A percentile compares a stretch with the other conserved stretches of the same genome.
These are phyloP conservation scores for Venustaconcha ellipsiformis DNA, from an alignment of 1,140 invertebrate genomes.

Conservation along the genomic window DNA sequence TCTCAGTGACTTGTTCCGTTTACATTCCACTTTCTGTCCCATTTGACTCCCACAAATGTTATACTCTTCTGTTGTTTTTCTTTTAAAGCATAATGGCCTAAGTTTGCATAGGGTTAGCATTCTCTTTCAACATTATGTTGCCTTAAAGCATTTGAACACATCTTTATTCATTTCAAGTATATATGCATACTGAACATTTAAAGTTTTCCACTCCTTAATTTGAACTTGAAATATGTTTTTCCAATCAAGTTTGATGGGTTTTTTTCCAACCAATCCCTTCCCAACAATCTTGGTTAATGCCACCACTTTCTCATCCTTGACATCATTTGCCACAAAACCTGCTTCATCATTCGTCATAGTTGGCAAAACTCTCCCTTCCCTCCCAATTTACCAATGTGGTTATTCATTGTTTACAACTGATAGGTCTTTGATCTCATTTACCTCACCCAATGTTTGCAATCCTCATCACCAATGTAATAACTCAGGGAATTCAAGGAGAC, in stretches of 20 bases:
- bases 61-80: slow-evolving; percentile 64
- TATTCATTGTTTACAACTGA: too few relatives aligned
- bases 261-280: slow-evolving; percentile 26
- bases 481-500: too few relatives aligned
- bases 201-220: slow-evolving; percentile 1
- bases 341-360: too few relatives aligned
- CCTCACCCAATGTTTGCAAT: too few relatives aligned
- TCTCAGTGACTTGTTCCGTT: slow-evolving; percentile 6
- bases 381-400: too few relatives aligned
- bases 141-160: slow-evolving; percentile 10
- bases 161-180: too few relatives aligned
- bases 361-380: too few relatives aligned
- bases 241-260: slow-evolving; percentile 24
- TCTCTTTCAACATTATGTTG: slow-evolving; percentile 5
- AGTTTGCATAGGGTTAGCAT: slow-evolving; percentile 27
- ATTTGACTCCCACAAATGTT: slow-evolving; percentile 51
- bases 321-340: too few relatives aligned
- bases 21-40: slow-evolving; percentile 63
- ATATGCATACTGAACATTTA: neutral
- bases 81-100: slow-evolving; percentile 65
- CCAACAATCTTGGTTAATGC: slow-evolving; percentile 24
- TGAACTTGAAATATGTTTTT: slow-evolving; percentile 6
- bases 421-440: too few relatives aligned
- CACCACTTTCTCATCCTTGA: too few relatives aligned
- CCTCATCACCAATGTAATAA: too few relatives aligned